Conservation (phyloP, 2,888 invertebrate species). For the Apodemia duryi region DNA sequence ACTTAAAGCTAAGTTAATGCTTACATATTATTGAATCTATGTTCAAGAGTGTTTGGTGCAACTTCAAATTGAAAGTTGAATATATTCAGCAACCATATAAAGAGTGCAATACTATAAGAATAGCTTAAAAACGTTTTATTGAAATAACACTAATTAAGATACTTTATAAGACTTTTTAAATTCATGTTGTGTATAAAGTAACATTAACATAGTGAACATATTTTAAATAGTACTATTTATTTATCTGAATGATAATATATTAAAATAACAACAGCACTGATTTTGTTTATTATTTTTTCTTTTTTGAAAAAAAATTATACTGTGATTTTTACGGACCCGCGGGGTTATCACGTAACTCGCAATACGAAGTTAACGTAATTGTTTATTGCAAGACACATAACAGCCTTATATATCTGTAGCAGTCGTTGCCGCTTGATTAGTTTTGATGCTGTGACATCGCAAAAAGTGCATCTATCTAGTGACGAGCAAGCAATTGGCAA, state of each 20-base stretch:
- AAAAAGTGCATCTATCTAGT: no score
- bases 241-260: slow-evolving; percentile 66
- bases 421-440: no score
- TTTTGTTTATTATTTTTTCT: slow-evolving; percentile 45
- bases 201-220: slow-evolving; percentile 43
- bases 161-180: slow-evolving; percentile 35
- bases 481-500: no score
- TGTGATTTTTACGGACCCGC: no score
- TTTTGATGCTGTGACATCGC: no score
- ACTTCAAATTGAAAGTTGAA: not conserved
- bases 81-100: not conserved
- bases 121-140: slow-evolving; percentile 32
- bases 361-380: no score
- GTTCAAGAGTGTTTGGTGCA: not conserved
- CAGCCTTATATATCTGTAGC: no score
- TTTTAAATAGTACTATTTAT: slow-evolving; percentile 57
- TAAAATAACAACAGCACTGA: slow-evolving; percentile 48
- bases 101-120: slow-evolving; percentile 24
- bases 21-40: not conserved
- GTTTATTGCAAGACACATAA: no score
- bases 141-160: slow-evolving; percentile 10
- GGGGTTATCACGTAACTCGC: no score
- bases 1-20: not conserved
- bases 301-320: slow-evolving; percentile 21
- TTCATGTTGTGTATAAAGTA: slow-evolving; percentile 49